phyloP scores from a whole-genome alignment of 2,888 invertebrate species.

The Sinhomidia bicolor region DNA sequence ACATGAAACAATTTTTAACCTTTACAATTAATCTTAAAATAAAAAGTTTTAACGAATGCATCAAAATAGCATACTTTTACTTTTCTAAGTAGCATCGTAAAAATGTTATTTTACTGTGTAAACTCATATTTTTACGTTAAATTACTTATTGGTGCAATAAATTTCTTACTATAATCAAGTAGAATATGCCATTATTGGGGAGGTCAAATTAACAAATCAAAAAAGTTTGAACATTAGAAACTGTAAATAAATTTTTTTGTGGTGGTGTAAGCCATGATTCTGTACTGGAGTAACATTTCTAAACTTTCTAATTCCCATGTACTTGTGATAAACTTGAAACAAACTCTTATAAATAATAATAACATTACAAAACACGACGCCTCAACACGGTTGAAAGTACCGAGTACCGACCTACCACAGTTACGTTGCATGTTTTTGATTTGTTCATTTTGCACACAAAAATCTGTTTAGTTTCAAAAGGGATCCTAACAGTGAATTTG shows the following conservation, averaged over 20 bases:
- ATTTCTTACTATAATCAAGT: background rate
- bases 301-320: background rate
- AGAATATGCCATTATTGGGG: background rate
- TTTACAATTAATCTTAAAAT: background rate
- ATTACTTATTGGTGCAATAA: background rate
- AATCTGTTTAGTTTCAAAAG: constrained; percentile 33
- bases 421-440: constrained; percentile 4
- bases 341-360: too few species aligned
- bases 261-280: background rate
- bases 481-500: background rate
- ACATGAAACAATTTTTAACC: background rate
- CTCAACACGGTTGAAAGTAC: background rate
- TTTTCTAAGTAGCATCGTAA: constrained; percentile 30
- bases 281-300: background rate
- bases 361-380: background rate
- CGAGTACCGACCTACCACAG: background rate
- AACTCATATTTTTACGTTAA: constrained; percentile 16
- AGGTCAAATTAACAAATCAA: constrained; percentile 44
- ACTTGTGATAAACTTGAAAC: background rate
- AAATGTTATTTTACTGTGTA: background rate
- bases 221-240: constrained; percentile 6
- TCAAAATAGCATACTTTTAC: background rate
- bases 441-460: background rate
- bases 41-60: too few species aligned
- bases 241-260: background rate